phyloP scores from a whole-genome alignment of 2,888 invertebrate species.

The Apoderus coryli region DNA sequence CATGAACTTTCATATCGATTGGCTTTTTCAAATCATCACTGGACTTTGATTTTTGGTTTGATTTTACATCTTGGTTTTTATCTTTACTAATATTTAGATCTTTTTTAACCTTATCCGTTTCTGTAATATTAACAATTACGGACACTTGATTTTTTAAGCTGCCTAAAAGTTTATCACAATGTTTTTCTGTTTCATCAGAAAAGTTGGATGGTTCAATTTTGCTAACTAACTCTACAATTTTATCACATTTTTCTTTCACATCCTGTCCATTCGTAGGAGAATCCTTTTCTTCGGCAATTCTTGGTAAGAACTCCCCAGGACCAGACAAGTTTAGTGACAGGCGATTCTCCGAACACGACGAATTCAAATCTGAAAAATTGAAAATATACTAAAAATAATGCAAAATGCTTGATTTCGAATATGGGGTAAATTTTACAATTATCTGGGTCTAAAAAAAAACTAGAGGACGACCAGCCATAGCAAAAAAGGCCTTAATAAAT shows the following conservation, averaged over 20 bases:
- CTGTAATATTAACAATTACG: no score
- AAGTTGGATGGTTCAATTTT: constrained; percentile 11
- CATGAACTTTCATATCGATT: no score
- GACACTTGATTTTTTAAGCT: no score
- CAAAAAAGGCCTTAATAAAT: no score
- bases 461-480: no score
- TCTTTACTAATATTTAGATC: no score
- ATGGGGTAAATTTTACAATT: constrained; percentile 6
- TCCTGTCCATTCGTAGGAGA: constrained; percentile 48
- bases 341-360: constrained; percentile 26
- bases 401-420: constrained; percentile 4
- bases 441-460: constrained; percentile 8
- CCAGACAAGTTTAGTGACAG: constrained; percentile 36
- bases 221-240: constrained; percentile 12
- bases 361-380: constrained; percentile 14
- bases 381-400: constrained; percentile 6
- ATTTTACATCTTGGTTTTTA: no score
- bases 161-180: no score
- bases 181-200: no score
- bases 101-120: no score
- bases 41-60: no score
- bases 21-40: no score
- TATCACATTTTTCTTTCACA: constrained; percentile 17
- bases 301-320: constrained; percentile 49
- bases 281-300: constrained; percentile 80